Evolutionary conservation across 2,888 invertebrate genomes (phyloP).

Genomic region (Diplazon laetatorius): DNA sequence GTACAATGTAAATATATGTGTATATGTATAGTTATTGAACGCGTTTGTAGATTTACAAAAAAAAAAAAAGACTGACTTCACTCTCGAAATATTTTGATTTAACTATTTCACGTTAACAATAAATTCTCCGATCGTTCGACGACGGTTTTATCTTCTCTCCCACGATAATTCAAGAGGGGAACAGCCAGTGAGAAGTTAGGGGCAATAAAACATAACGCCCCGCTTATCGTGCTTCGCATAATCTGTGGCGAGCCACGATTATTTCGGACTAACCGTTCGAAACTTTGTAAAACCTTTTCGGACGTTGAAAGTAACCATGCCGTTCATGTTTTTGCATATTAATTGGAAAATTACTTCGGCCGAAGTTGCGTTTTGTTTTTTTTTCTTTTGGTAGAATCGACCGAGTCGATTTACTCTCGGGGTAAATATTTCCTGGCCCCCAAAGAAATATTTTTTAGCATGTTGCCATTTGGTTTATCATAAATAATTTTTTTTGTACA

Average conservation of each 20-base stretch:
- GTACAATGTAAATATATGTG: too few relatives aligned
- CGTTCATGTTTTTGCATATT: conserved; percentile 19
- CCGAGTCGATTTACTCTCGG: too few relatives aligned
- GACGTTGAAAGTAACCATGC: background rate
- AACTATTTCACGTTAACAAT: background rate
- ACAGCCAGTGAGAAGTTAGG: background rate
- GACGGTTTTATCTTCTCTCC: conserved; percentile 5
- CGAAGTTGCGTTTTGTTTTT: background rate
- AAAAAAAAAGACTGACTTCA: background rate
- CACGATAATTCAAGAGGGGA: background rate
- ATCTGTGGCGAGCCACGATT: background rate
- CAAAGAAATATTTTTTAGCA: too few relatives aligned
- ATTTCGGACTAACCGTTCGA: background rate
- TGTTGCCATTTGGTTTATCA: too few relatives aligned
- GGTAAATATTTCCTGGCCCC: too few relatives aligned
- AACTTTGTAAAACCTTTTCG: conserved; percentile 18
- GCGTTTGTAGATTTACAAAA: too few relatives aligned
- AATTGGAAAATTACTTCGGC: conserved; percentile 13
- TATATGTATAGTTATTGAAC: too few relatives aligned
- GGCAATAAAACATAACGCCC: background rate
- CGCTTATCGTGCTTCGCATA: background rate
- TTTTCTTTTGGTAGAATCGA: too few relatives aligned
- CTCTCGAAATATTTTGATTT: background rate
- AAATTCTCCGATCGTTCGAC: background rate
- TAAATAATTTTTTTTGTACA: too few relatives aligned